Conservation (phyloP, 2,113 vertebrate genomes). For the Chlorodrepanis virens region DNA sequence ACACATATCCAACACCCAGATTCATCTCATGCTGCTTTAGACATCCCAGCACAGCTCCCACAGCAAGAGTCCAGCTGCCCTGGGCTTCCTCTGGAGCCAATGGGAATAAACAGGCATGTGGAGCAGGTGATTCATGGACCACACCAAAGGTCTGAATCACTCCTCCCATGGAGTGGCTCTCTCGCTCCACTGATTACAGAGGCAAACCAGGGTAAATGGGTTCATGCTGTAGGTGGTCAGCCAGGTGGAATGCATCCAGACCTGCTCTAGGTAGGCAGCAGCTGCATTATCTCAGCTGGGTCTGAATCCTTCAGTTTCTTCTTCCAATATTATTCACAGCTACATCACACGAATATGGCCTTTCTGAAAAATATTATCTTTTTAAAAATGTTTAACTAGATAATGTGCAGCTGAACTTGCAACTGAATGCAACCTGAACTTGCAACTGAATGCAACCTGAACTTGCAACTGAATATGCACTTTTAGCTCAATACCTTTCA, state of each 20-base stretch:
- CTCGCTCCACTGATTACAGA: background rate
- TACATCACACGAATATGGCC: background rate
- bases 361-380: background rate
- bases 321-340: background rate
- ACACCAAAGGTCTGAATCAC: conserved; percentile 54
- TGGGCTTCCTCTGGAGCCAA: background rate
- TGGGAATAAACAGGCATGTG: conserved; percentile 4
- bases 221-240: conserved; percentile 45
- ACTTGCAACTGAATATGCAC: background rate
- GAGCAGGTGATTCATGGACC: conserved; percentile 51
- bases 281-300: background rate
- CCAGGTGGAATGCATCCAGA: conserved; percentile 41
- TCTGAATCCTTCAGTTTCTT: background rate
- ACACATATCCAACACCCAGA: background rate
- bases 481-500: background rate
- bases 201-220: background rate
- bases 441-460: background rate
- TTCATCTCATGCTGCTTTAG: background rate
- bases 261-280: conserved; percentile 4
- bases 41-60: background rate
- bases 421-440: background rate
- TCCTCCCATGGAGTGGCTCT: background rate
- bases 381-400: background rate
- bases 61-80: background rate
- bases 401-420: background rate